Conservation (phyloP, 2,113 vertebrate genomes). For the Heterotis niloticus region DNA sequence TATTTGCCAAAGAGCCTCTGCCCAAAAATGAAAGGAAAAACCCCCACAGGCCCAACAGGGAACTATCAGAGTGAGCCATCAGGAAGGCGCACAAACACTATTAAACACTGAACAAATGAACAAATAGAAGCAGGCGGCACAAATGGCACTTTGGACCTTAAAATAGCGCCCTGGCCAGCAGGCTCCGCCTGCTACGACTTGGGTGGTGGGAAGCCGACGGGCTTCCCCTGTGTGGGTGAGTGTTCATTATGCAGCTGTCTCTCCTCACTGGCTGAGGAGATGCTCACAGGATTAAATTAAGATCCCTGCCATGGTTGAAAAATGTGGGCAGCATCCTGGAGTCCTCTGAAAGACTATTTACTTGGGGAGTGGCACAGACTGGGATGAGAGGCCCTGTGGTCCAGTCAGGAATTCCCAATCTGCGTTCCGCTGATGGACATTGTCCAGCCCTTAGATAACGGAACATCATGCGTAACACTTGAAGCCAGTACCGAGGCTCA, state of each 20-base stretch:
- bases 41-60: background rate
- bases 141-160: slow-evolving; percentile 22
- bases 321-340: slow-evolving; percentile 35
- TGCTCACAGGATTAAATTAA: slow-evolving; percentile 50
- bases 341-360: slow-evolving; percentile 24
- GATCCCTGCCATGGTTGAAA: slow-evolving; percentile 38
- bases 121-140: background rate
- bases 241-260: slow-evolving; percentile 54
- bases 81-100: background rate
- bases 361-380: background rate
- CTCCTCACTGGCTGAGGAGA: slow-evolving; percentile 31
- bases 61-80: background rate
- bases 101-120: slow-evolving; percentile 19
- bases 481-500: too few species aligned
- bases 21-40: background rate
- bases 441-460: too few species aligned
- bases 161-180: slow-evolving; percentile 25
- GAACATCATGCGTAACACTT: too few species aligned
- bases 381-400: too few species aligned
- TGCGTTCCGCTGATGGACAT: too few species aligned
- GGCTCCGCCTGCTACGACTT: slow-evolving; percentile 28
- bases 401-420: too few species aligned
- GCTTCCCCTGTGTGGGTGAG: slow-evolving; percentile 39
- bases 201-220: slow-evolving; percentile 38
- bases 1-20: background rate